Conservation (phyloP, 2,888 invertebrate genomes). For the Geotrupes spiniger region DNA sequence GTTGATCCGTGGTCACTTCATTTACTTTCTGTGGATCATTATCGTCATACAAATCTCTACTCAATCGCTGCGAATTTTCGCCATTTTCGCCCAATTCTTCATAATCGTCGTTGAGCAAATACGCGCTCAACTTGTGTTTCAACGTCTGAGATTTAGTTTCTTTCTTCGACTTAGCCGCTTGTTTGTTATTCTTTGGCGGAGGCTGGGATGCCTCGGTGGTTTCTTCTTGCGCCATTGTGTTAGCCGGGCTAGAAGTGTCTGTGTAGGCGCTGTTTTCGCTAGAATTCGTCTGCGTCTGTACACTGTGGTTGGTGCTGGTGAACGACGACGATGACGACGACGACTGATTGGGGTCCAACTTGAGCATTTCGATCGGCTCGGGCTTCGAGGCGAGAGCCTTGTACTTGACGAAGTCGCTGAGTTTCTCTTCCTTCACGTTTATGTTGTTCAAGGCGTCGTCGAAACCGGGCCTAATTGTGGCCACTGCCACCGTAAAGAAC, state of each 20-base stretch:
- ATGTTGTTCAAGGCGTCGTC: constrained; percentile 10
- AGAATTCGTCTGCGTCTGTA: not conserved
- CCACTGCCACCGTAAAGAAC: constrained; percentile 14
- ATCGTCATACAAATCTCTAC: too few species aligned
- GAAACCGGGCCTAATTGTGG: constrained; percentile 9
- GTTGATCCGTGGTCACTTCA: constrained; percentile 4
- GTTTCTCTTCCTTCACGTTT: constrained; percentile 10
- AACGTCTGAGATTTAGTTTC: too few species aligned
- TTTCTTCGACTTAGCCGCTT: too few species aligned
- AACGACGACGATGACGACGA: too few species aligned
- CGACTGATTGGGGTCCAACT: not conserved
- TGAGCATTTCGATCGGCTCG: not conserved
- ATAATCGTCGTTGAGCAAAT: too few species aligned
- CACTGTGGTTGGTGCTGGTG: not conserved
- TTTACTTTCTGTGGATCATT: too few species aligned
- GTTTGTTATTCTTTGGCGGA: too few species aligned
- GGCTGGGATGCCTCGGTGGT: too few species aligned
- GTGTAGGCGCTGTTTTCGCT: not conserved
- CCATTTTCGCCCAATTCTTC: too few species aligned
- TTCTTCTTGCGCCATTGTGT: too few species aligned
- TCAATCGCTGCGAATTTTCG: too few species aligned
- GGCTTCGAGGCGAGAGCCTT: not conserved
- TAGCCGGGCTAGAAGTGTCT: not conserved
- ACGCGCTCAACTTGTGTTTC: too few species aligned
- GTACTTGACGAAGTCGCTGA: constrained; percentile 4